A percentile compares a stretch with the other conserved stretches of the same genome.
phyloP scores from a whole-genome alignment of 2,797 vertebrate species.

The Cynopterus sphinx region DNA sequence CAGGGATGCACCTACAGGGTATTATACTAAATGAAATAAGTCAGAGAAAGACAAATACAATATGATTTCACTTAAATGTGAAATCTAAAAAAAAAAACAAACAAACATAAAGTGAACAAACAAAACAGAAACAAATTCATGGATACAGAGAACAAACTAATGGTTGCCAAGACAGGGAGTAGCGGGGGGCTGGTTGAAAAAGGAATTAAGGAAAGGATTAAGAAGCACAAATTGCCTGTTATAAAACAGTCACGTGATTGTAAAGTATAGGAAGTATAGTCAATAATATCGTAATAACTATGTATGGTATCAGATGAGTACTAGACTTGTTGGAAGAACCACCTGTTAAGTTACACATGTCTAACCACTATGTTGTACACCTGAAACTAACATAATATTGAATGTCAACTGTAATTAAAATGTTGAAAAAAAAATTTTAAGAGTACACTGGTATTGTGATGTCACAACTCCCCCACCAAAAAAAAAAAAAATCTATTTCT shows the following conservation, averaged over 20 bases:
- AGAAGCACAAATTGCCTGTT: background rate
- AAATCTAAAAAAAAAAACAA: background rate
- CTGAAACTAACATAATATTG: background rate
- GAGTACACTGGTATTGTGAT: background rate
- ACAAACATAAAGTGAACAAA: background rate
- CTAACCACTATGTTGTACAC: too few species aligned
- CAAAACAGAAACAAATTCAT: background rate
- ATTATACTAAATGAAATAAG: background rate
- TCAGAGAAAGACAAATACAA: background rate
- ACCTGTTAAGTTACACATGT: too few species aligned
- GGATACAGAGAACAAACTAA: background rate
- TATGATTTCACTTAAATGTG: background rate
- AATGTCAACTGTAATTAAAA: background rate
- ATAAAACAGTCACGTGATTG: too few species aligned
- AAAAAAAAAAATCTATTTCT: slow-evolving; percentile 27
- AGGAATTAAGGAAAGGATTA: background rate
- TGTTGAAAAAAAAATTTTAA: background rate
- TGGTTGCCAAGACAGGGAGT: background rate
- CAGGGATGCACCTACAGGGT: background rate
- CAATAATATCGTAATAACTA: too few species aligned
- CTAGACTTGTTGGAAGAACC: too few species aligned
- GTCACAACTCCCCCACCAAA: background rate
- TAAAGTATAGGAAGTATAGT: background rate
- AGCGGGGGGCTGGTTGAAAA: too few species aligned
- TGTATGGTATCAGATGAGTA: too few species aligned